phyloP scores from a whole-genome alignment of 2,113 vertebrate species.

The Nothobranchius furzeri region DNA sequence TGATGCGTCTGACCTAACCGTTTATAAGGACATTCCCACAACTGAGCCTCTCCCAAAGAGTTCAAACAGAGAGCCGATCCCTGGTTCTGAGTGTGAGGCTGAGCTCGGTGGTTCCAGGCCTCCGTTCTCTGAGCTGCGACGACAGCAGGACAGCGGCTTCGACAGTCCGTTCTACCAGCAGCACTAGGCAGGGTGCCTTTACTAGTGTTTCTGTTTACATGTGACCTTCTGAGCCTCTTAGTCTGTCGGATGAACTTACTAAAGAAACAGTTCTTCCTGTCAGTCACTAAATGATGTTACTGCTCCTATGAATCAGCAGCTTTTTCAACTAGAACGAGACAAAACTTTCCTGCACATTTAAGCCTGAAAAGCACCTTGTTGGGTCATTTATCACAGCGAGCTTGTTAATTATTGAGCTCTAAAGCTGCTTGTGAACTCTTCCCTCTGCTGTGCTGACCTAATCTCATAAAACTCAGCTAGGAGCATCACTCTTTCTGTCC shows the following conservation, averaged over 20 bases:
- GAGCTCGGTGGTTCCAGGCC: slow-evolving; percentile 37
- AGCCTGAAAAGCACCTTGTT: not conserved
- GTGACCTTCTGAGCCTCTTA: too few relatives aligned
- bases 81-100: slow-evolving; percentile 65
- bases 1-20: slow-evolving; percentile 58
- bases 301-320: not conserved
- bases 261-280: too few relatives aligned
- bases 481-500: not conserved
- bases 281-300: too few relatives aligned
- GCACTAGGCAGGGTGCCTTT: slow-evolving; percentile 16
- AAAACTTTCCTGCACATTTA: not conserved
- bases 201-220: slow-evolving; percentile 32
- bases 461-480: not conserved
- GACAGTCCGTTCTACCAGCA: slow-evolving; percentile 76
- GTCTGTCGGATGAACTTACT: too few relatives aligned
- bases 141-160: slow-evolving; percentile 85
- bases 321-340: not conserved
- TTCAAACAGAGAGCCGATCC: slow-evolving; percentile 61
- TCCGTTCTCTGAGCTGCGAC: slow-evolving; percentile 67
- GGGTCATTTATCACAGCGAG: too few relatives aligned
- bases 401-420: slow-evolving; percentile 4
- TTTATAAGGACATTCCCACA: slow-evolving; percentile 68
- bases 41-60: slow-evolving; percentile 3
- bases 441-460: not conserved
- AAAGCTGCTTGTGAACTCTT: not conserved